Percentiles rank a stretch among this genome's conserved stretches.
These are phyloP conservation scores for Anolis carolinensis DNA, from an alignment of 2,113 vertebrate species.

Conservation along the genomic window DNA sequence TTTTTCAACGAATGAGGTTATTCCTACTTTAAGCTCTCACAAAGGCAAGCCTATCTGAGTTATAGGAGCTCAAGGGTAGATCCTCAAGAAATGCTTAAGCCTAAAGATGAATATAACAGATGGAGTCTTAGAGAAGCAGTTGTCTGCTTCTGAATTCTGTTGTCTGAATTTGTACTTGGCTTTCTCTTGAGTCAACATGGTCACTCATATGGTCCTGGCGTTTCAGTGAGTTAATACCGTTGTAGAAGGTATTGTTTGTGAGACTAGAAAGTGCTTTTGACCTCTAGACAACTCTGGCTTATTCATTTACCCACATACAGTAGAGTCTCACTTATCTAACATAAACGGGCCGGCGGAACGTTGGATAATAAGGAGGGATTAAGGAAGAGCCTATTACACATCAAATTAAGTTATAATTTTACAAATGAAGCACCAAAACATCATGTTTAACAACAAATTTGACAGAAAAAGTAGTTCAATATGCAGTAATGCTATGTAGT, in stretches of 20 bases:
- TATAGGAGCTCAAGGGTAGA: neutral
- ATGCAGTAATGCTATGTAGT: no score
- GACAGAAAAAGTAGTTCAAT: no score
- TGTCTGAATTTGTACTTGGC: neutral
- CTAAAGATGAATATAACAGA: neutral
- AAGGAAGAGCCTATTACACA: no score
- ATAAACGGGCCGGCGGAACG: no score
- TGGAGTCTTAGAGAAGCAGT: neutral
- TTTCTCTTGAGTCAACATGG: neutral
- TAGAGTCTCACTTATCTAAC: no score
- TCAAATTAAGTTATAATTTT: no score
- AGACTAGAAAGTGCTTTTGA: neutral
- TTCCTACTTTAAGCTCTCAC: neutral
- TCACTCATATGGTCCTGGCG: neutral
- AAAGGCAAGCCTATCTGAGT: neutral
- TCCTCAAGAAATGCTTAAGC: constrained; percentile 52
- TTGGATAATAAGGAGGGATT: no score
- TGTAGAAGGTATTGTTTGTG: constrained; percentile 3
- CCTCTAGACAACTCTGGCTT: neutral
- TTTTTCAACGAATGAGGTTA: constrained; percentile 44
- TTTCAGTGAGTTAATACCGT: neutral
- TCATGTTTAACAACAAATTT: no score
- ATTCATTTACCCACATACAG: neutral
- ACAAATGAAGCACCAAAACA: no score
- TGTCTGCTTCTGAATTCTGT: no score